Base-by-base conservation (phyloP, 2,888 invertebrate genomes). In the Coleophora flavipennella region DNA sequence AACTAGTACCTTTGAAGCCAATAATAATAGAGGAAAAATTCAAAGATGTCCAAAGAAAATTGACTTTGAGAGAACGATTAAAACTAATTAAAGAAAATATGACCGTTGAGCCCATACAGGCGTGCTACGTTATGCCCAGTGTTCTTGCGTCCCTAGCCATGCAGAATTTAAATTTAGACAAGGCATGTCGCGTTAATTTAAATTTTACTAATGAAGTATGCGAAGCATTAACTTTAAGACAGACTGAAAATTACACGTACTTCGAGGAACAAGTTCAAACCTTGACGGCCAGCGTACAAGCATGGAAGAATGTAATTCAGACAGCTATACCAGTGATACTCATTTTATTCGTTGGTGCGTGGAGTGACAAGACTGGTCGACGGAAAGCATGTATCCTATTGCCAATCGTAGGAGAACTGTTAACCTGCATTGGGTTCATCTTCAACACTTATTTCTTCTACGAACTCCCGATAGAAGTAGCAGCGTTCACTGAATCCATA, bases 391-490 rank as follows among this genome's bases (percentile, higher is more conserved):
- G 92, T 57, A 91, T 93, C 84, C 67, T 92, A 1, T 68, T 92
- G 36, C 92, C 92, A 0, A 88, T 93, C 13, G 69, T 89, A 11
- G 92, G 92, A 0, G 92, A 92, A 55, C 87, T 92, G 45, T 63
- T 91, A 9, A 89, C 89, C 28, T 89, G 89, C 37, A 69, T 91
- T 1, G 91, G 90, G 4, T 80, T 91, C 13, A 88, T 92, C 48
- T 60, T 91, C 0, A 92, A 92, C 61, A 90, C 91, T 4, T 90
- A 89, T 55, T 90, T 87, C 69, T 91, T 91, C 57, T 76, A 91
- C 61, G 89, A 91, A 55, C 73, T 93, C 11, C 93, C 93, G 0
- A 93, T 92, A 85, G 94, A 94, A 75, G 90, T 88, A 1, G 88
- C 91, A 34, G 93, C 92, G 0, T 77, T 93, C 2, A 90, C 92